Base-by-base conservation (phyloP, 2,888 invertebrate genomes). In the Plagodis pulveraria region DNA sequence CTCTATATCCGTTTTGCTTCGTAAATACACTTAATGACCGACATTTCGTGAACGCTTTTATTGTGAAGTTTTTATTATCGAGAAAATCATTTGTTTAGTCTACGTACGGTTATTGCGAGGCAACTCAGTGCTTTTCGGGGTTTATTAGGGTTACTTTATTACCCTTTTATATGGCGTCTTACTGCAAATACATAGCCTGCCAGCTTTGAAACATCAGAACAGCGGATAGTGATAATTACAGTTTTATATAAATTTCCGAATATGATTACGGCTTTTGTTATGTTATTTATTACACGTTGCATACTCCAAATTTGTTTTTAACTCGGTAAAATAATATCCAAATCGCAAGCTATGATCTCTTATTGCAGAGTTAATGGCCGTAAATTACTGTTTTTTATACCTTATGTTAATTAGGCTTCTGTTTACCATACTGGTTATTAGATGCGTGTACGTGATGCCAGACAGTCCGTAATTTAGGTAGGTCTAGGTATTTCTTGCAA, bases 21-120 rank as follows among this genome's bases (percentile, higher is more conserved):
- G 87, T 91, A 90, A 91, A 90, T 90, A 90, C 86, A 85, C 89
- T 89, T 91, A 91, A 91, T 91, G 89, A 86, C 89, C 87, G 86
- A 89, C 90, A 91, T 90, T 89, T 88, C 83, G 89, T 89, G 87
- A 89, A 85, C 86, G 87, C 78, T 91, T 90, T 90, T 91, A 91
- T 90, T 89, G 89, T 90, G 84, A 90, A 89, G 88, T 89, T 91
- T 91, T 91, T 91, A 91, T 90, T 89, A 88, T 90, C 88, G 81
- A 80, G 86, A 89, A 87, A 87, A 88, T 89, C 88, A 87, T 91
- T 89, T 91, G 91, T 91, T 91, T 91, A 91, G 89, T 89, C 89
- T 90, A 87, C 90, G 82, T 89, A 90, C 85, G 86, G 87, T 86
- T 87, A 87, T 87, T 85, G 87, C 87, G 84, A 84, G 77, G 78